Base-by-base conservation (phyloP, 2,888 invertebrate species). In the Dysmachus trigonus region DNA sequence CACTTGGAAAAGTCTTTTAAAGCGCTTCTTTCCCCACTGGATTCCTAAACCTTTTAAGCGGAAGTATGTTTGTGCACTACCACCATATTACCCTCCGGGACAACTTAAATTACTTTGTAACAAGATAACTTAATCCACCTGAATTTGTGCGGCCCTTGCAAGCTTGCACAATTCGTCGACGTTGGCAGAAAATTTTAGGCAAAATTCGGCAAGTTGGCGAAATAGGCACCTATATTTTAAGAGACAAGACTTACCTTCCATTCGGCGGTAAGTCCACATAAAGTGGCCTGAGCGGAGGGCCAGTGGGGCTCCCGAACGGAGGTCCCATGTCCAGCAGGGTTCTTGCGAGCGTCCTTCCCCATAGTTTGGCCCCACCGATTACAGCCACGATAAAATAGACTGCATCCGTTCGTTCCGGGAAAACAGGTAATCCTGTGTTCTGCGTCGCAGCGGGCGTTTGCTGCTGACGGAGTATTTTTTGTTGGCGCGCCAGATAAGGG, bases 341-440 rank as follows among this genome's bases (percentile, higher is more conserved):
- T 6, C 89, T 81, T 31, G 89, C 89, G 18, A 90, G 86, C 15
- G 88, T 88, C 74, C 89, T 88, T 62, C 89, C 88, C 90, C 90
- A 90, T 71, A 87, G 87, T 88, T 89, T 89, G 30, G 89, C 89
- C 41, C 90, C 90, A 27, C 90, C 90, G 85, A 88, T 88, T n/a
- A 90, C 89, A 85, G 90, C 90, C 30, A 90, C 89, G 74, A 89
- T 88, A 87, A 90, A 90, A 86, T 90, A 90, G 35, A 89, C 89
- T 18, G 89, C 89, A 88, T 89, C 89, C 6, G 87, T 79, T 77
- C 89, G 87, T 71, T 89, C 89, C 7, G 89, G 89, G 86, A 89
- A 89, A n/a, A 89, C 88, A 31, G 89, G 89, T 51, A 85, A 74
- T 74, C 83, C 85, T 6, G 85, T 71, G 71, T 79, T 85, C 15